These are phyloP conservation scores for Chaenogobius annularis DNA, from an alignment of 2,113 vertebrate species.

Conservation along the genomic window DNA sequence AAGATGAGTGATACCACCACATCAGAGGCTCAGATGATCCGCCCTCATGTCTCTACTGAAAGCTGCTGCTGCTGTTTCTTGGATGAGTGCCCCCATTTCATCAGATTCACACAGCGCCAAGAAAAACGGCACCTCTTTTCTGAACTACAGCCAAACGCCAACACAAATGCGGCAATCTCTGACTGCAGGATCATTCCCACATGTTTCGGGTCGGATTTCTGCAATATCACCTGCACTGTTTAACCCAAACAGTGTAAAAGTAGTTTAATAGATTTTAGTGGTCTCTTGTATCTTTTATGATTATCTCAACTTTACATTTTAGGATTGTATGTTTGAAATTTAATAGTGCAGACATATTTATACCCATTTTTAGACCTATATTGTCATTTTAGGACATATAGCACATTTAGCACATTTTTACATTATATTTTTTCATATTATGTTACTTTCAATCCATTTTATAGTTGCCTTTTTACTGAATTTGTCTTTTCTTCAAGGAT, in stretches of 20 bases:
- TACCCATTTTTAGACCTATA: neutral
- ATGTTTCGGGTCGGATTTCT: neutral
- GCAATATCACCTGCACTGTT: constrained; percentile 15
- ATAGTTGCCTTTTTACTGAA: no score
- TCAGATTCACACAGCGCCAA: constrained; percentile 49
- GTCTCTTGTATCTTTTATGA: neutral
- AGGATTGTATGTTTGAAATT: neutral
- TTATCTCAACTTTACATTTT: neutral
- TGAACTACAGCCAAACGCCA: constrained; percentile 63
- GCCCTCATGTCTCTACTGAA: constrained; percentile 46
- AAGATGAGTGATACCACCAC: constrained; percentile 34
- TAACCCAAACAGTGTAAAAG: neutral
- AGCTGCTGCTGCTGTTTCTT: constrained; percentile 29
- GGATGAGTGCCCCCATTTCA: constrained; percentile 66
- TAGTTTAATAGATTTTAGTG: neutral
- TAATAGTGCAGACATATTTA: neutral
- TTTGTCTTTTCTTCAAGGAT: no score
- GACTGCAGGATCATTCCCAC: constrained; percentile 22
- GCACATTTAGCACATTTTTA: no score
- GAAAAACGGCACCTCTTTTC: constrained; percentile 58
- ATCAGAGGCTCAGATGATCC: constrained; percentile 34
- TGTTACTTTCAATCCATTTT: no score
- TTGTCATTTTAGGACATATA: no score
- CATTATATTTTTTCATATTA: no score
- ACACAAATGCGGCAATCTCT: constrained; percentile 57